These are phyloP conservation scores for Centropristis striata DNA, from an alignment of 2,113 vertebrate species.

Conservation along the genomic window DNA sequence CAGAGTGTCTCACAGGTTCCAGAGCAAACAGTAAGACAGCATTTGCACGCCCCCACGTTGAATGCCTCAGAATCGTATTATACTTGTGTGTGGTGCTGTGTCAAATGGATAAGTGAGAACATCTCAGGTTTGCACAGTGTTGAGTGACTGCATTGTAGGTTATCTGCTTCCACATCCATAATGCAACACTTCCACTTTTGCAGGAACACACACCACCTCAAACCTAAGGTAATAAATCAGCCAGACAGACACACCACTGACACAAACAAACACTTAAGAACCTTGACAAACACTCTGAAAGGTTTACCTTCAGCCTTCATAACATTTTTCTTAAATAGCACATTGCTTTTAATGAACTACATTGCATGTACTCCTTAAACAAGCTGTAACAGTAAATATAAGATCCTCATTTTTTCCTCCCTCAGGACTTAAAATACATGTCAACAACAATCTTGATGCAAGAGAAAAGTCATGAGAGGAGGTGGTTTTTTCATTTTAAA, in stretches of 20 bases:
- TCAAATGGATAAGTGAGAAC: conserved; percentile 35
- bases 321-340: not conserved
- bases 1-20: conserved; percentile 77
- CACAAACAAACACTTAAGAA: not conserved
- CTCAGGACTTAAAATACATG: not conserved
- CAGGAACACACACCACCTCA: conserved; percentile 65
- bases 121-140: conserved; percentile 57
- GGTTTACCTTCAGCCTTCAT: not conserved
- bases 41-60: not conserved
- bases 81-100: conserved; percentile 17
- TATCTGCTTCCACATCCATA: conserved; percentile 67
- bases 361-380: not conserved
- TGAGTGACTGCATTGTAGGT: conserved; percentile 45
- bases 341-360: not conserved
- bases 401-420: not conserved
- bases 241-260: not conserved
- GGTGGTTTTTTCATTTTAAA: not conserved
- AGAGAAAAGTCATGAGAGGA: not conserved
- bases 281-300: not conserved
- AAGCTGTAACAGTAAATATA: not conserved
- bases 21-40: conserved; percentile 80
- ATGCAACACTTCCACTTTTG: conserved; percentile 69
- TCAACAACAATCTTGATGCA: not conserved
- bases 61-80: conserved; percentile 23
- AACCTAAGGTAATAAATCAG: conserved; percentile 46